These are phyloP conservation scores for Nerophis lumbriciformis DNA, from an alignment of 2,113 vertebrate genomes.

Conservation along the genomic window DNA sequence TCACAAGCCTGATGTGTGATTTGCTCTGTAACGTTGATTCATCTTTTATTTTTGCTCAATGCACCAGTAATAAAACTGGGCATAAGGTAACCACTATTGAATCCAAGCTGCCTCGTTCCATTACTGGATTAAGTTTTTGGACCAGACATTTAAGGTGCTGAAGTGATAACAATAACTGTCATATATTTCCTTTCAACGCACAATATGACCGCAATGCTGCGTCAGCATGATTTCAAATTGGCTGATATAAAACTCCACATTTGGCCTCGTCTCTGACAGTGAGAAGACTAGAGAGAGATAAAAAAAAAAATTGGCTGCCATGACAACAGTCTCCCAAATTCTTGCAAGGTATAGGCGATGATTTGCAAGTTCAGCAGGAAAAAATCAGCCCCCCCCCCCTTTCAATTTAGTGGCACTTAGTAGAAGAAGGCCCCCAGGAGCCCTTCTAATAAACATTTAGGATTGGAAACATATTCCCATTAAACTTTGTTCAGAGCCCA, in stretches of 20 bases:
- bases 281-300: background rate
- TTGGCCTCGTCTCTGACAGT: background rate
- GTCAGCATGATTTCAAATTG: background rate
- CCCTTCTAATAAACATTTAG: background rate
- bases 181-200: background rate
- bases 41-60: too few relatives aligned
- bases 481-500: too few relatives aligned
- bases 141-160: background rate
- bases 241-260: background rate
- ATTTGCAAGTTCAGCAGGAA: constrained; percentile 3
- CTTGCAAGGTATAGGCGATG: background rate
- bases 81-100: background rate
- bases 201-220: background rate
- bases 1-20: too few relatives aligned
- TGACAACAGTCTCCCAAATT: constrained; percentile 3
- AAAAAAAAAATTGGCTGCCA: background rate
- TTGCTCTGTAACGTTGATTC: too few relatives aligned
- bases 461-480: background rate
- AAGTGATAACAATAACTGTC: too few relatives aligned
- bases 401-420: background rate
- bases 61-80: background rate
- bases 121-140: background rate
- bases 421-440: too few relatives aligned
- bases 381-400: background rate
- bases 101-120: background rate